Evolutionary conservation across 23 tunicate species (phyloP).

Genomic region (Halocynthia roretzi): DNA sequence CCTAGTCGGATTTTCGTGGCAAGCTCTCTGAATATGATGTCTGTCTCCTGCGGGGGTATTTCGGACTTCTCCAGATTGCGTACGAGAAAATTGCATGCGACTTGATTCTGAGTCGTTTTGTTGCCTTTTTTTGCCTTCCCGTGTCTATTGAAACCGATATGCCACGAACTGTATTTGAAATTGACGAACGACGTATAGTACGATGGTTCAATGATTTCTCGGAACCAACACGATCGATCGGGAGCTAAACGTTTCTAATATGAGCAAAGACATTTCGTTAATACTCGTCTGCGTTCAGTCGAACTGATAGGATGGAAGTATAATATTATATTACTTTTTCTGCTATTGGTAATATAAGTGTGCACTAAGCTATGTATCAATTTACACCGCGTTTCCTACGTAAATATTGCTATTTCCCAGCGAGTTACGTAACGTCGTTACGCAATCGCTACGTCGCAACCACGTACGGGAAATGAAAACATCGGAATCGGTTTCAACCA

Average conservation of each 20-base stretch:
- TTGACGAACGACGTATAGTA: constrained; percentile 5
- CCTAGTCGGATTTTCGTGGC: not conserved
- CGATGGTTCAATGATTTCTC: constrained; percentile 11
- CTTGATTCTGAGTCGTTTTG: constrained; percentile 5
- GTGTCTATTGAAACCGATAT: constrained; percentile 10
- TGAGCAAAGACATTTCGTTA: too few relatives aligned
- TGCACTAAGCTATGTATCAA: too few relatives aligned
- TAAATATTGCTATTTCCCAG: too few relatives aligned
- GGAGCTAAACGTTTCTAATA: not conserved
- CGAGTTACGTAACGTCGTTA: too few relatives aligned
- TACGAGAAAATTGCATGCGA: constrained; percentile 12
- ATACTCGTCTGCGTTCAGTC: too few relatives aligned
- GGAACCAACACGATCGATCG: constrained; percentile 14
- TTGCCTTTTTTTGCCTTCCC: not conserved
- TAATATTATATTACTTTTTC: too few relatives aligned
- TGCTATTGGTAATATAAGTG: too few relatives aligned
- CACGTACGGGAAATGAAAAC: too few relatives aligned
- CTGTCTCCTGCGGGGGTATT: constrained; percentile 1
- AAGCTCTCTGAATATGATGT: not conserved
- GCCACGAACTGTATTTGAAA: constrained; percentile 3
- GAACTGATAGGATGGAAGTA: too few relatives aligned
- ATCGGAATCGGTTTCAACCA: too few relatives aligned
- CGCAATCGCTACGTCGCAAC: too few relatives aligned
- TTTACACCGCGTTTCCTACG: too few relatives aligned
- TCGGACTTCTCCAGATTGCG: constrained; percentile 6